These are phyloP conservation scores for Drosophila setifemur DNA, from an alignment of 1,140 invertebrate species.

Conservation along the genomic window DNA sequence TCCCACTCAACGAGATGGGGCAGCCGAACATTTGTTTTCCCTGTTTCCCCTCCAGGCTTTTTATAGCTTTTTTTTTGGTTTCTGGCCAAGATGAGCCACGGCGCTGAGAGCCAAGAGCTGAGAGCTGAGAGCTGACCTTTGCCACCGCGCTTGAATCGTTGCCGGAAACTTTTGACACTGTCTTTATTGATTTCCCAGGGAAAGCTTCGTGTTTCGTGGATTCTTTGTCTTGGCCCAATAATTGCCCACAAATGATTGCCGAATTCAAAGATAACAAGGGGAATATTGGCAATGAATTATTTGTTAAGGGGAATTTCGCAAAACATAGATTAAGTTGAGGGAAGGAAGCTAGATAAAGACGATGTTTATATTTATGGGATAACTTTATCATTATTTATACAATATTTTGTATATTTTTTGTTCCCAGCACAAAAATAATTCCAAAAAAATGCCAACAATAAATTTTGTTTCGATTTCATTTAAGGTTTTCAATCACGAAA, in stretches of 20 bases:
- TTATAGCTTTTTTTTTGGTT: neutral
- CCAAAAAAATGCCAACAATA: no score
- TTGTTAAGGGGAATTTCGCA: no score
- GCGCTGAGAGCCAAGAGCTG: no score
- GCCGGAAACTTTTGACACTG: slow-evolving; percentile 61
- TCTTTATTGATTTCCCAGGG: slow-evolving; percentile 45
- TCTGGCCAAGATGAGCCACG: slow-evolving; percentile 15
- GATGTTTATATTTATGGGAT: no score
- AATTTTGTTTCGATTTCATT: no score
- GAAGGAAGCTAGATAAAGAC: no score
- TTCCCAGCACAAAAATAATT: no score
- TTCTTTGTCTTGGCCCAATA: slow-evolving; percentile 34
- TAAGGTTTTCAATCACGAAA: no score
- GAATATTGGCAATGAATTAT: slow-evolving; percentile 1
- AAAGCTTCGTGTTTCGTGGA: slow-evolving; percentile 29
- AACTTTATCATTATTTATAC: no score
- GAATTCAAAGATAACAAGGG: slow-evolving; percentile 65
- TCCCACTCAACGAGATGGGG: slow-evolving; percentile 39
- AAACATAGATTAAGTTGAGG: no score
- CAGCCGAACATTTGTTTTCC: slow-evolving; percentile 28
- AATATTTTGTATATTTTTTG: no score
- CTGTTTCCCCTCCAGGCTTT: slow-evolving; percentile 21
- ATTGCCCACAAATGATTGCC: slow-evolving; percentile 53
- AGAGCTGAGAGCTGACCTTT: no score
- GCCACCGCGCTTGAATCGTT: slow-evolving; percentile 48